phyloP scores from a whole-genome alignment of 2,888 invertebrate species.

The Tipula unca region DNA sequence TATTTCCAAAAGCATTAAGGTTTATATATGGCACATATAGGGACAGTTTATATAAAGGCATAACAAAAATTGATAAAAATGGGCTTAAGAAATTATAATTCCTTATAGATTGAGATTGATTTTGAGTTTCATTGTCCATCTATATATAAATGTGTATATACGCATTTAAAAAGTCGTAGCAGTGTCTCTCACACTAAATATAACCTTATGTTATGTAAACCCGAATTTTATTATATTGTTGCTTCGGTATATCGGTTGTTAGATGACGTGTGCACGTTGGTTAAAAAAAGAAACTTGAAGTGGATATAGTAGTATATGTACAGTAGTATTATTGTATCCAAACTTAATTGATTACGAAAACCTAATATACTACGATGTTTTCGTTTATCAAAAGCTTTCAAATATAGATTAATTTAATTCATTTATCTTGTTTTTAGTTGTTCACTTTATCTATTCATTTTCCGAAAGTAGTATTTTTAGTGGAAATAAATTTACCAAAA shows the following conservation, averaged over 20 bases:
- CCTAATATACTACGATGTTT: not conserved
- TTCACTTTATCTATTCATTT: not conserved
- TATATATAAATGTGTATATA: not conserved
- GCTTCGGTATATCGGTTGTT: not conserved
- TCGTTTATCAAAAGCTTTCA: not conserved
- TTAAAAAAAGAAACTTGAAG: not conserved
- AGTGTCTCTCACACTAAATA: not conserved
- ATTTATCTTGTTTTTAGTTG: not conserved
- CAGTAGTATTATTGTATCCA: not conserved
- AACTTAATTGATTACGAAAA: not conserved
- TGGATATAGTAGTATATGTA: not conserved
- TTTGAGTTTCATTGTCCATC: not conserved
- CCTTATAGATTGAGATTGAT: not conserved
- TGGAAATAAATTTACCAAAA: not conserved
- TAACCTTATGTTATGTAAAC: not conserved
- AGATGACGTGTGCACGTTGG: not conserved
- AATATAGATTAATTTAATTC: not conserved
- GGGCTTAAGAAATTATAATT: not conserved
- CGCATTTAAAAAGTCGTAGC: not conserved
- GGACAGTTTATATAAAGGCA: not conserved
- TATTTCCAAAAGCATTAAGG: not conserved
- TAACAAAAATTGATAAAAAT: not conserved
- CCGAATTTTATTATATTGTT: not conserved
- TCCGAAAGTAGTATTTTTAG: not conserved
- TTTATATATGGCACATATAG: not conserved